Evolutionary conservation across 2,113 vertebrate species (phyloP), one percentile per base, ranked within the genome.

Genomic region (Callorhinus ursinus): DNA sequence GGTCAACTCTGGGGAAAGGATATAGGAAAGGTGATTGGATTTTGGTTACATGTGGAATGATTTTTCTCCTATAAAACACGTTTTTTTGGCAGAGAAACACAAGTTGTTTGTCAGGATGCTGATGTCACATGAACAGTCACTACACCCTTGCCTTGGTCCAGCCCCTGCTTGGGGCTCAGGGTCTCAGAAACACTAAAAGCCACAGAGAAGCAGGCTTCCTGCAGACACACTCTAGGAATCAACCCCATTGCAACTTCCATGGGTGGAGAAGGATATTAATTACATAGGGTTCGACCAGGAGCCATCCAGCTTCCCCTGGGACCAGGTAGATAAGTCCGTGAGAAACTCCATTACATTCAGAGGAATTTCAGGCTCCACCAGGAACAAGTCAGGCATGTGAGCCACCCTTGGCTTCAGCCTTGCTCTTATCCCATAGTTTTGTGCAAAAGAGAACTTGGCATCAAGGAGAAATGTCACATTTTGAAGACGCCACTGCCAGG

Each of bases 101-200:
- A 6, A 28, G 22, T 18, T 53, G 1, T 51, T 63, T 93, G 12
- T 9, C 4, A 0, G 28, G 67, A 83, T 28, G 26, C 5, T 39
- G 11, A 59, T 69, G 49, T 12, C 15, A 3, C 4, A 18, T 10
- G 39, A 84, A 36, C 12, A 65, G 49, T 28, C 7, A 39, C 28
- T 26, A 61, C 4, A n/a, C 19, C 42, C 9, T 42, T 0, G 4
- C 33, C 5, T 42, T 2, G 7, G 22, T 80, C 61, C 22, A 69
- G 7, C 36, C 24, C 21, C 7, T 31, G 0, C 16, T 10, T 4
- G 39, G 21, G n/a, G 2, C 36, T 67, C 1, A 26, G 28, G 21
- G 61, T 13, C 84, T 69, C 2, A 4, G 31, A 33, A 71, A 80
- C 51, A n/a, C 31, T 80, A 69, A 36, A 80, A 16, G 42, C 21